A percentile compares a stretch with the other conserved stretches of the same genome.
These are phyloP conservation scores for Ceryle rudis DNA, from an alignment of 2,797 vertebrate genomes.

Conservation along the genomic window DNA sequence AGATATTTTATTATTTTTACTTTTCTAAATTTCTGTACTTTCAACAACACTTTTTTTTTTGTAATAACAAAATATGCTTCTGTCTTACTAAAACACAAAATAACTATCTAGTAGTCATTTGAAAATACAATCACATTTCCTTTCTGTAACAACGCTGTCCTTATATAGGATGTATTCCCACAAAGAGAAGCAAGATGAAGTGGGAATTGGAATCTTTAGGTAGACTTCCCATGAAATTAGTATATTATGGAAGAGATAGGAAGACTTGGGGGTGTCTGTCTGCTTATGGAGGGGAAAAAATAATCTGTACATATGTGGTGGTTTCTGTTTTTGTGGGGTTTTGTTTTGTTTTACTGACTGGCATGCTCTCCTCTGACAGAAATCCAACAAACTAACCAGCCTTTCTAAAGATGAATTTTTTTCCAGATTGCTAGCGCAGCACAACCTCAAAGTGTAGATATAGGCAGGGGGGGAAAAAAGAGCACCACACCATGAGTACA, in stretches of 20 bases:
- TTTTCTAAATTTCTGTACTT: not conserved
- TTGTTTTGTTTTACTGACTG: not conserved
- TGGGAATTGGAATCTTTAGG: not conserved
- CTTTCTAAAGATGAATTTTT: not conserved
- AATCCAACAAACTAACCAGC: constrained; percentile 10
- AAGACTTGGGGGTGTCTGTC: not conserved
- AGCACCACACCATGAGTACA: not conserved
- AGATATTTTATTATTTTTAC: not conserved
- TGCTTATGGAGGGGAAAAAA: not conserved
- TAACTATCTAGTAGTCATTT: not conserved
- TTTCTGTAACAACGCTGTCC: constrained; percentile 2
- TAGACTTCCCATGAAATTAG: not conserved
- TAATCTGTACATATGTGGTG: not conserved
- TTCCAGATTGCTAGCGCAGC: constrained; percentile 30
- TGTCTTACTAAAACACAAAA: not conserved
- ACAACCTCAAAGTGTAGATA: not conserved
- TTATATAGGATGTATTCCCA: not conserved
- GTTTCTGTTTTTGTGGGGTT: not conserved
- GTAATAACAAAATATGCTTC: not conserved
- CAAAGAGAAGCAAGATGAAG: constrained; percentile 22
- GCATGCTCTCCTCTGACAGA: constrained; percentile 32
- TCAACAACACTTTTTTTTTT: not conserved
- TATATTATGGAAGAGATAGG: not conserved
- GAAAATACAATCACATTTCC: not conserved
- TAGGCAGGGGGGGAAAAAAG: not conserved